A percentile compares a stretch with the other conserved stretches of the same genome.
Conservation (phyloP, 2,888 invertebrate species). For the Leptinotarsa rubiginosa region DNA sequence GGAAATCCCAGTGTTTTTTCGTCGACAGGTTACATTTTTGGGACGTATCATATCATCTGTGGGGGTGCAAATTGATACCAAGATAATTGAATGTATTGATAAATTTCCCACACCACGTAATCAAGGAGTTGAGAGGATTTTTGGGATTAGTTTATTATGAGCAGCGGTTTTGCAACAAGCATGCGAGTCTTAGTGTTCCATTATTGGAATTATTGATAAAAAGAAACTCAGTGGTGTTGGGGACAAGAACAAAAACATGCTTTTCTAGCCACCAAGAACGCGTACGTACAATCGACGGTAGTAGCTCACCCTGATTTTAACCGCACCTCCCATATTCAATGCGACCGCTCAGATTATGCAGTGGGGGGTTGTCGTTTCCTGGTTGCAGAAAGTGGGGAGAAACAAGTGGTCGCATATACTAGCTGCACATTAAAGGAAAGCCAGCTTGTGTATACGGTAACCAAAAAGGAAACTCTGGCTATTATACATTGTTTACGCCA, state of each 20-base stretch:
- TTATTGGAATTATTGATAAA: conserved; percentile 13
- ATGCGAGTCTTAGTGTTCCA: conserved; percentile 21
- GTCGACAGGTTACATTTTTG: conserved; percentile 14
- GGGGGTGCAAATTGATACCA: conserved; percentile 23
- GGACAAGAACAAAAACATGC: conserved; percentile 12
- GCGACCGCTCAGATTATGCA: conserved; percentile 29
- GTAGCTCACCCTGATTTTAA: conserved; percentile 25
- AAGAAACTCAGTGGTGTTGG: conserved; percentile 31
- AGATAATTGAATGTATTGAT: conserved; percentile 25
- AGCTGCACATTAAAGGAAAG: conserved; percentile 18
- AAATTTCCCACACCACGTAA: conserved; percentile 32
- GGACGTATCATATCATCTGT: conserved; percentile 19
- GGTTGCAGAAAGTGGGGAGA: neutral
- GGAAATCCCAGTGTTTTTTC: conserved; percentile 28
- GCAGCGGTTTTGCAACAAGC: conserved; percentile 29
- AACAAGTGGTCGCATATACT: conserved; percentile 25
- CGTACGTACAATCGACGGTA: conserved; percentile 5
- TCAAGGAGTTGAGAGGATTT: conserved; percentile 29
- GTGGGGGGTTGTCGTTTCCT: conserved; percentile 32
- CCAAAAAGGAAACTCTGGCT: conserved; percentile 29
- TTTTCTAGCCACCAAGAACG: conserved; percentile 19
- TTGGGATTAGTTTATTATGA: conserved; percentile 34
- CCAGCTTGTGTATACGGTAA: conserved; percentile 28
- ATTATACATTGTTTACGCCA: conserved; percentile 21
- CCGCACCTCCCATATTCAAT: conserved; percentile 23